Evolutionary conservation across 2,113 vertebrate genomes (phyloP), one percentile per base, ranked within the genome.

Genomic region (Synodontis membranacea): DNA sequence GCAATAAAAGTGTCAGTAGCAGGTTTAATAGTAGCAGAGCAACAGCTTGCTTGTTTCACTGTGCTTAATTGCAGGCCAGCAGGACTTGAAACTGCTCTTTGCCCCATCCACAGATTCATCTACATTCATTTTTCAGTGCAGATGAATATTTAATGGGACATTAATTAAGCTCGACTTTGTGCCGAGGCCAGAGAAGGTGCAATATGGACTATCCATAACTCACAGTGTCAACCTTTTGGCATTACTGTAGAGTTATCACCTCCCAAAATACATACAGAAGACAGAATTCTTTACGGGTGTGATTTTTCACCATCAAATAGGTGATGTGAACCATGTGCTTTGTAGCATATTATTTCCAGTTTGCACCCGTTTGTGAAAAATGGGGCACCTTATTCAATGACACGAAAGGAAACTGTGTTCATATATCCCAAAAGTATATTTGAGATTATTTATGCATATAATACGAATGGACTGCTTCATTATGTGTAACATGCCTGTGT

Each of bases 91-190:
- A 91, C 88, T 74, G 80, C 86, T 90, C 58, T 85, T 80, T 87
- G 92, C 83, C 90, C 80, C 86, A 88, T 93, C 76, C 88, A 92
- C 87, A 90, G 74, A 92, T 91, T 92, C 90, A 28, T 72, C 84
- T 87, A 91, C 91, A 92, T 94, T 92, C 89, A 95, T 94, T 91
- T 94, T 94, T 94, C 88, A 94, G 90, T 31, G 62, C 83, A n/a
- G 88, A 90, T 94, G 46, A 91, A 94, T 92, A 86, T 94, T 94
- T 94, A 92, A 94, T 93, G 91, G 89, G 87, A 88, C 90, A 92
- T 94, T 94, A 94, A 93, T 93, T 92, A 94, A 74, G 76, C 89
- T 93, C 86, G 90, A 92, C 84, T 91, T 88, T 75, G 86, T 88
- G 78, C 84, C 81, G 14, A 87, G 88, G 86, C 91, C 84, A 88